Conservation (phyloP, 2,888 invertebrate species). For the Brachyopa scutellaris region DNA sequence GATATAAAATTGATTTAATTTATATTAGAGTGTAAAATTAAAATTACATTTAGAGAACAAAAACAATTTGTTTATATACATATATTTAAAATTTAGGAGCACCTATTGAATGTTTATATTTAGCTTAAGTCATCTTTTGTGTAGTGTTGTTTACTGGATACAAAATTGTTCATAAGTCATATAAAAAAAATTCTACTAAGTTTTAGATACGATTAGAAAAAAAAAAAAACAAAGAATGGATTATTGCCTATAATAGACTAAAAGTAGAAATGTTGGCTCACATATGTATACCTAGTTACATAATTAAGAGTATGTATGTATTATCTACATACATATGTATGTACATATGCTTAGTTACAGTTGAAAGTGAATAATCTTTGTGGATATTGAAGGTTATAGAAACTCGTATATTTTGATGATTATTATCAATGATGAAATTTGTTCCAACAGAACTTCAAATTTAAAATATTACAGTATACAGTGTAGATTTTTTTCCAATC, state of each 20-base stretch:
- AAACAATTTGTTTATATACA: conserved; percentile 32
- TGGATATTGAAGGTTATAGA: background rate
- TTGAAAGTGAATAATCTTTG: background rate
- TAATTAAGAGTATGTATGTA: no score
- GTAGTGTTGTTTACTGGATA: conserved; percentile 1
- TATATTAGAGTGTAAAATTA: conserved; percentile 45
- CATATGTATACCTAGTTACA: no score
- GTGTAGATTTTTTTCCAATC: no score
- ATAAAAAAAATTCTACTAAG: conserved; percentile 9
- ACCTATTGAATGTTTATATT: conserved; percentile 56
- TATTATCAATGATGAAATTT: no score
- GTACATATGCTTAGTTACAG: conserved; percentile 4
- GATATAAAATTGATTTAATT: conserved; percentile 53
- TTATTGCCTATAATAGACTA: conserved; percentile 14
- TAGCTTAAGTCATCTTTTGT: conserved; percentile 16
- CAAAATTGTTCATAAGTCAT: no score
- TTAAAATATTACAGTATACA: no score
- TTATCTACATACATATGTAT: no score
- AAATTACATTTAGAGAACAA: conserved; percentile 34
- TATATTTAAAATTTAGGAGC: conserved; percentile 61
- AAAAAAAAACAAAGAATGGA: background rate
- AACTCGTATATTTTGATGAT: no score
- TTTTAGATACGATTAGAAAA: no score
- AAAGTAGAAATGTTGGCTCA: conserved; percentile 16
- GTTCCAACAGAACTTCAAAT: no score